Evolutionary conservation across 2,113 vertebrate genomes (phyloP).

Genomic region (Platysteira castanea): DNA sequence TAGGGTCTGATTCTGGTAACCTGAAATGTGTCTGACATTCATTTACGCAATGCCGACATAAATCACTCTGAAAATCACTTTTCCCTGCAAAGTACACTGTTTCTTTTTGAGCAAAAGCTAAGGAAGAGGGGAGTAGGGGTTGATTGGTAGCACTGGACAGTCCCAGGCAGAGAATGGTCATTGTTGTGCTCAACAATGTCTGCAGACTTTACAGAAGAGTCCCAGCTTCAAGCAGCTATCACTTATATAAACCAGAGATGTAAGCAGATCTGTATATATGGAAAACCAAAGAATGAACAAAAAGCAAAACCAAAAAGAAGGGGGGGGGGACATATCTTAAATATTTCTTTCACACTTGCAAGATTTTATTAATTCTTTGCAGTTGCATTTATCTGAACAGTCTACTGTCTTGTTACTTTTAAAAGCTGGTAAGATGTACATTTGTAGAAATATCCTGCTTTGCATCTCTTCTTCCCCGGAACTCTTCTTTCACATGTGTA

Average conservation of each 20-base stretch:
- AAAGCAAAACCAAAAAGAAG: background rate
- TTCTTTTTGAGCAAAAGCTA: background rate
- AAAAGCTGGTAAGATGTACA: background rate
- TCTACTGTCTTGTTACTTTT: background rate
- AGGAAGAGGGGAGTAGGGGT: background rate
- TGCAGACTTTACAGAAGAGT: background rate
- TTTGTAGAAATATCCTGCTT: background rate
- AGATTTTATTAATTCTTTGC: background rate
- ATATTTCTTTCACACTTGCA: background rate
- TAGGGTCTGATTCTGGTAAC: background rate
- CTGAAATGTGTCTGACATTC: background rate
- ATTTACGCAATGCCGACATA: background rate
- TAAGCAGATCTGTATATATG: background rate
- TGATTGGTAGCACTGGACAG: background rate
- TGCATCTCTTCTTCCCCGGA: background rate
- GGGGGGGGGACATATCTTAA: accelerated
- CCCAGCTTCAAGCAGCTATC: background rate
- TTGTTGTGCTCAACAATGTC: background rate
- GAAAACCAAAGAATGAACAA: background rate
- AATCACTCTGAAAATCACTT: background rate
- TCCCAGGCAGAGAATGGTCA: background rate
- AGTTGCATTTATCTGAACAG: background rate
- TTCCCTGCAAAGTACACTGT: background rate
- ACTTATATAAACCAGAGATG: background rate
- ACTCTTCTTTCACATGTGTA: background rate